Evolutionary conservation across 2,797 vertebrate genomes (phyloP).

Genomic region (Geotrypetes seraphini): DNA sequence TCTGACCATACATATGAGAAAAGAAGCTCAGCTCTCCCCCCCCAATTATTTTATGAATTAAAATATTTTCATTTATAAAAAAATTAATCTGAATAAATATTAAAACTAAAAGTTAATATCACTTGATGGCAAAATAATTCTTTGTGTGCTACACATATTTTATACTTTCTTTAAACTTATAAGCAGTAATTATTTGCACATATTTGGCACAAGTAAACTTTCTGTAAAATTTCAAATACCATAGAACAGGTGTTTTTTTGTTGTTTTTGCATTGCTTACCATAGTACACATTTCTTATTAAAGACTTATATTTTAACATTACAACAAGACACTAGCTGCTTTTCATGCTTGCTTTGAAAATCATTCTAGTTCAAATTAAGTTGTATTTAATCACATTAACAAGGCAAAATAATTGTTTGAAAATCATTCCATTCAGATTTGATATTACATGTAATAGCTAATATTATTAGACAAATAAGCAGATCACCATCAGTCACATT

Average conservation of each 20-base stretch:
- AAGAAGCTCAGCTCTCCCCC: constrained; percentile 47
- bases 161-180: constrained; percentile 46
- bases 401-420: constrained; percentile 36
- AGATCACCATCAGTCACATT: constrained; percentile 29
- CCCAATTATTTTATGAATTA: constrained; percentile 47
- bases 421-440: constrained; percentile 36
- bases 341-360: constrained; percentile 62
- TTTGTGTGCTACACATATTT: constrained; percentile 54
- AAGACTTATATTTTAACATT: constrained; percentile 55
- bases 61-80: constrained; percentile 66
- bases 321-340: constrained; percentile 49
- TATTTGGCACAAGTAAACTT: constrained; percentile 65
- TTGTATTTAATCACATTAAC: constrained; percentile 45
- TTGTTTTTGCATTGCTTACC: constrained; percentile 62
- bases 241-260: constrained; percentile 39
- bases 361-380: constrained; percentile 45
- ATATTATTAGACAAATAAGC: constrained; percentile 18
- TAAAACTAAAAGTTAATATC: constrained; percentile 61
- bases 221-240: constrained; percentile 54
- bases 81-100: constrained; percentile 67
- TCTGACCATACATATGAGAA: constrained; percentile 45
- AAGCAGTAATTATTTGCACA: constrained; percentile 55
- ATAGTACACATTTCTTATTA: constrained; percentile 55
- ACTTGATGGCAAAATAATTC: constrained; percentile 65
- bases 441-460: constrained; percentile 42